Conservation (phyloP, 2,888 invertebrate genomes). For the Philereme transversata region DNA sequence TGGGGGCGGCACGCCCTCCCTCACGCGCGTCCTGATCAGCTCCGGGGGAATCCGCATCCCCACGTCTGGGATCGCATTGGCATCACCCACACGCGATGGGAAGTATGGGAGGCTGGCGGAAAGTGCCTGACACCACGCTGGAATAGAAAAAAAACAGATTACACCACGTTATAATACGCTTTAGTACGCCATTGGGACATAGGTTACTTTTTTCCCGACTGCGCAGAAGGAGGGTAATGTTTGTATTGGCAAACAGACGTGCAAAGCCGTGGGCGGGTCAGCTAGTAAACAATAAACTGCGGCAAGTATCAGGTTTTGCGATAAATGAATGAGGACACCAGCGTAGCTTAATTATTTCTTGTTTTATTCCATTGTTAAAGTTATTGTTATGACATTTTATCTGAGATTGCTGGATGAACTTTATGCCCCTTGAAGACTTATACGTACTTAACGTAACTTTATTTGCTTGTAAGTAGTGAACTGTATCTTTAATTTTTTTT, state of each 20-base stretch:
- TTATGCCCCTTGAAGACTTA: conserved; percentile 50
- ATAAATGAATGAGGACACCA: conserved; percentile 52
- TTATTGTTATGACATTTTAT: conserved; percentile 59
- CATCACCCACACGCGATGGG: conserved; percentile 57
- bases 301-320: conserved; percentile 30
- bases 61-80: conserved; percentile 50
- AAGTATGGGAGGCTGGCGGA: conserved; percentile 66
- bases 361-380: conserved; percentile 68
- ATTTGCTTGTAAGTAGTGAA: too few species aligned
- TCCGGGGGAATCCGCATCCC: conserved; percentile 53
- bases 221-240: too few species aligned
- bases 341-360: conserved; percentile 58
- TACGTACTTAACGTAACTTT: conserved; percentile 7
- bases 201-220: too few species aligned
- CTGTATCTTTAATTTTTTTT: too few species aligned
- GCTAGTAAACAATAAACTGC: too few species aligned
- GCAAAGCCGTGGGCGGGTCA: too few species aligned
- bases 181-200: too few species aligned
- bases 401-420: conserved; percentile 55
- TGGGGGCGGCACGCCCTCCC: conserved; percentile 74
- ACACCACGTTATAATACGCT: too few species aligned
- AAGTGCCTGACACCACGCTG: conserved; percentile 66
- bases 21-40: conserved; percentile 56
- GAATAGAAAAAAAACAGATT: conserved; percentile 33
- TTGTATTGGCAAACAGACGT: too few species aligned